Evolutionary conservation across 2,113 vertebrate genomes (phyloP), one percentile per base, ranked within the genome.

Genomic region (Canis aureus): DNA sequence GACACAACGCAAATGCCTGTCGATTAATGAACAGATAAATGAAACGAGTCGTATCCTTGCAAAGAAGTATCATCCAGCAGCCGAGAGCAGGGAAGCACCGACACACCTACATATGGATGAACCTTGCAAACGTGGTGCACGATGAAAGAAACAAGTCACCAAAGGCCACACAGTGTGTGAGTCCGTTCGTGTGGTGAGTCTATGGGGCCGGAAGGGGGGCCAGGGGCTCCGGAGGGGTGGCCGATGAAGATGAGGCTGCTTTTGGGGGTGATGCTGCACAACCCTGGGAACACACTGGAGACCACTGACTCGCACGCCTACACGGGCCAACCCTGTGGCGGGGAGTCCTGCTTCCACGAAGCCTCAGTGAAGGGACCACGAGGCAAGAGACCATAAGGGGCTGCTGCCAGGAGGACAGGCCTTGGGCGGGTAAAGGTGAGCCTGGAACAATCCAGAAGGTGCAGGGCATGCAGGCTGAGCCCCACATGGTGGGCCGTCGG

Each of bases 291-390:
- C 22, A 6, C 2, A 32, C 27, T 11, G 0, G 5, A 43, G 32
- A 25, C 55, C 38, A 1, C 53, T 9, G 27, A 29, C 8, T 32
- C 7, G 38, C 22, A 9, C 25, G 2, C 17, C 16, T 43, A 16
- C 11, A 5, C 1, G 2, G 73, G 5, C 23, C 5, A 1, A 0
- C 43, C 2, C 12, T 0, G 9, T 0, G 43, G 60, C 1, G 16
- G 2, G 19, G 6, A 49, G 11, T 19, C 15, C 25, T 0, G 2
- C 16, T 59, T 67, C 55, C 22, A n/a, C 25, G 1, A 10, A 49
- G 55, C 35, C 1, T 1, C 6, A 2, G 19, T 16, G 57, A 51
- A 10, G 38, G 16, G 0, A 17, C 43, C 43, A 2, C 15, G 9
- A 3, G 29, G 16, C 51, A 19, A 23, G 74, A 29, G 15, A 10